These are phyloP conservation scores for Otolemur crassicaudatus DNA, from an alignment of 2,797 vertebrate species.

Conservation along the genomic window DNA sequence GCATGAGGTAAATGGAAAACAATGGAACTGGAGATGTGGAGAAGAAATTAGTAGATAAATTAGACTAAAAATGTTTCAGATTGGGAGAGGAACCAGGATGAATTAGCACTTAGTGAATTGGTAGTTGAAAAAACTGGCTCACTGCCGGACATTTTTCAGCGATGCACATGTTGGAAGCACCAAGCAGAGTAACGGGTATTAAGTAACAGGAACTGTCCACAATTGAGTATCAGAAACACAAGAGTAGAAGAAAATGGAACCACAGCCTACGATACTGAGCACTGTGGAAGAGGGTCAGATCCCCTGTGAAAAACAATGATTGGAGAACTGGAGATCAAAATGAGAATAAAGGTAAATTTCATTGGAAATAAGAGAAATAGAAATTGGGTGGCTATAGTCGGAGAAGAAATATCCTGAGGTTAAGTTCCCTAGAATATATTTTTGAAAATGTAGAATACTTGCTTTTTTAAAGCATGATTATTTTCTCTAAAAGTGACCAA, in stretches of 20 bases:
- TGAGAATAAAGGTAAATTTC: not conserved
- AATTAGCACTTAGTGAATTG: not conserved
- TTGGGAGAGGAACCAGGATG: constrained; percentile 12
- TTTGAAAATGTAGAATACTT: not conserved
- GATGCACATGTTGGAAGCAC: not conserved
- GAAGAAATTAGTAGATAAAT: not conserved
- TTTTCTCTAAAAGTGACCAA: constrained; percentile 20
- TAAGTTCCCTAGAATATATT: not conserved
- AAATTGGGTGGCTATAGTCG: not conserved
- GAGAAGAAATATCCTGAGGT: constrained; percentile 6
- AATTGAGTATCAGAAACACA: not conserved
- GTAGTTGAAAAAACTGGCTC: not conserved
- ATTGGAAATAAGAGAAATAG: not conserved
- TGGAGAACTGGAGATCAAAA: not conserved
- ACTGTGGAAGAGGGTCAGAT: not conserved
- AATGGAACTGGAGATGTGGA: not conserved
- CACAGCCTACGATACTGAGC: not conserved
- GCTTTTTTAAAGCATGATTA: constrained; percentile 29
- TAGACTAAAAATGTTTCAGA: constrained; percentile 20
- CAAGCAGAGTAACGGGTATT: not conserved
- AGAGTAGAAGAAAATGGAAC: not conserved
- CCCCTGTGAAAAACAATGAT: not conserved
- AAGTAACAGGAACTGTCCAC: not conserved
- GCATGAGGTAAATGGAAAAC: constrained; percentile 6
- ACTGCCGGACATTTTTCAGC: not conserved